Evolutionary conservation across 37 sponge, comb jelly and placozoan genomes (phyloP), one percentile per base, ranked within the genome.

Genomic region (Theonella swinhoei): DNA sequence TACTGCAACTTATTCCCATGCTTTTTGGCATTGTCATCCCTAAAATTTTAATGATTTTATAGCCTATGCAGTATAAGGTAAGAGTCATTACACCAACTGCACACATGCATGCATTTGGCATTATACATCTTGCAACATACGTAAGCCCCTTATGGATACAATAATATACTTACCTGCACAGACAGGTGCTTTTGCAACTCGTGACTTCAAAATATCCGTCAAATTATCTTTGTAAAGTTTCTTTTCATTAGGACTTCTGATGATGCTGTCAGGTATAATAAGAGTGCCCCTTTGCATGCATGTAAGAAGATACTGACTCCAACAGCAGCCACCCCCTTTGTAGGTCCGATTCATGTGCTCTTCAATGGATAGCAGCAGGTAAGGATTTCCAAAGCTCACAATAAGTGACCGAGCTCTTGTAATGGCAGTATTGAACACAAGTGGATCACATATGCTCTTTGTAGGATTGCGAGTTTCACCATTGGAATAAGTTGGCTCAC

Each of bases 391-490:
- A 29, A 85, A 86, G 39, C 42, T 77, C 22, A 93, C 80, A 4
- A 93, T 82, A 25, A 93, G 80, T 22, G 87, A 86, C 65, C 85
- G 68, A 26, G 93, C 70, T 5, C 93, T 35, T 24, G 93, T 93
- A 42, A 93, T 76, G 39, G 81, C 83, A 22, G 93, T 93, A 75
- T 93, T 93, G 69, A 93, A 93, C 0, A 93, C 87, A 82, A 42
- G 82, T 20, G 37, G 77, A 40, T 88, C 81, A 74, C 93, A 93
- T 0, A 79, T 68, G 36, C 93, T 93, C 80, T 93, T 93, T 1
- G 85, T 84, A 54, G 90, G 93, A 43, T 93, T 85, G 11, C 32
- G 59, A 11, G 87, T 72, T 19, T 42, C 62, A 0, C 90, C 90
- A 59, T 64, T 11, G 29, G 23, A 24, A 62, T 64, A 25, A 19